These are phyloP conservation scores for Scartelaos histophorus DNA, from an alignment of 2,113 vertebrate species.

Conservation along the genomic window DNA sequence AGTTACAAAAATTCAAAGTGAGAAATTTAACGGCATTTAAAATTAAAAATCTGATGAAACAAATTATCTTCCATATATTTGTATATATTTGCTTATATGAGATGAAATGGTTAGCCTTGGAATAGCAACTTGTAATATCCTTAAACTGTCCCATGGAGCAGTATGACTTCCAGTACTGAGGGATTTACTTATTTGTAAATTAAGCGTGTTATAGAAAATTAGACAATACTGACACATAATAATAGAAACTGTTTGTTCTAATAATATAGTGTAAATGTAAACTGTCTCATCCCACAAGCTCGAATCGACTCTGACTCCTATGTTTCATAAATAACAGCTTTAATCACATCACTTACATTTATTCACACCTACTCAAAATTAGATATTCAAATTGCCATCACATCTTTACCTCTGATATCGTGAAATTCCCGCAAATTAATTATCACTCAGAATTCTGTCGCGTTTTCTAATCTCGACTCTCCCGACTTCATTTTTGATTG, in stretches of 20 bases:
- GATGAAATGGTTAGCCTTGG: background rate
- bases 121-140: background rate
- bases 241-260: background rate
- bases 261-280: conserved; percentile 7
- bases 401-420: background rate
- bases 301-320: background rate
- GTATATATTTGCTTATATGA: no score
- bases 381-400: background rate
- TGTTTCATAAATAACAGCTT: conserved; percentile 2
- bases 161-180: background rate
- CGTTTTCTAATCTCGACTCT: conserved; percentile 11
- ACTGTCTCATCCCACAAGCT: background rate
- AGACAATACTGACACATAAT: background rate
- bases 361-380: conserved; percentile 8
- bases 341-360: background rate
- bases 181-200: background rate
- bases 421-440: conserved; percentile 1
- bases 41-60: no score
- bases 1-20: no score
- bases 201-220: background rate
- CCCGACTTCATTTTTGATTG: conserved; percentile 27
- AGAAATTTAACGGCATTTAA: no score
- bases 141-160: background rate
- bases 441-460: background rate
- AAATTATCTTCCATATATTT: no score